Evolutionary conservation across 2,888 invertebrate genomes (phyloP).

Genomic region (Pheosia gnoma): DNA sequence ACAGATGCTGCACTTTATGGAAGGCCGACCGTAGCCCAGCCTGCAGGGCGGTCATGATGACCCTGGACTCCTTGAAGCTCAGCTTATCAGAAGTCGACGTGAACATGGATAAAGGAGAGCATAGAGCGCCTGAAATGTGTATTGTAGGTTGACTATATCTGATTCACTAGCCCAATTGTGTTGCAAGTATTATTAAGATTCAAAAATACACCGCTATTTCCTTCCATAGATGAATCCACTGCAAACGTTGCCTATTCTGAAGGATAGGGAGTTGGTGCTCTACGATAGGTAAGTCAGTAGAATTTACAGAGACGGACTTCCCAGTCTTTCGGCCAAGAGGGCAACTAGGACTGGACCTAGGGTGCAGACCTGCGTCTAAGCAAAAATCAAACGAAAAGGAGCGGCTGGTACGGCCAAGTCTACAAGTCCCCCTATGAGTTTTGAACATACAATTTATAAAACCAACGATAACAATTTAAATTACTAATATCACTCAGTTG

Average conservation of each 20-base stretch:
- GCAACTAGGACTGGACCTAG: no score
- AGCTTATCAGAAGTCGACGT: constrained; percentile 66
- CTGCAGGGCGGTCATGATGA: constrained; percentile 71
- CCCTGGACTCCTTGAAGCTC: constrained; percentile 64
- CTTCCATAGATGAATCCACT: constrained; percentile 84
- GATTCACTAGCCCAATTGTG: no score
- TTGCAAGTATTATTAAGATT: no score
- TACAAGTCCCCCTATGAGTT: no score
- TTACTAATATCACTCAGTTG: no score
- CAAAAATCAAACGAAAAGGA: no score
- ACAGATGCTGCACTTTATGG: constrained; percentile 66
- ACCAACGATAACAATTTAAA: no score
- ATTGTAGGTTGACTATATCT: constrained; percentile 33
- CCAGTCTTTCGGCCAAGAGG: not conserved
- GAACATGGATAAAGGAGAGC: constrained; percentile 64
- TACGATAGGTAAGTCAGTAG: constrained; percentile 83
- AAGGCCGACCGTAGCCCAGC: constrained; percentile 69
- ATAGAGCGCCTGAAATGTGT: constrained; percentile 51
- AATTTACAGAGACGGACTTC: no score
- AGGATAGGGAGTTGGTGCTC: constrained; percentile 84
- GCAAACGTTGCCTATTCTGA: constrained; percentile 86
- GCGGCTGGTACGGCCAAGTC: no score
- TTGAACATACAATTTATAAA: no score
- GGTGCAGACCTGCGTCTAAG: no score
- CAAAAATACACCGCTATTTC: constrained; percentile 1